Percentiles rank a stretch among this genome's conserved stretches.
Evolutionary conservation across 53 echinoderm and acorn worm genomes (phyloP).

Genomic region (Paelopatides confundens): DNA sequence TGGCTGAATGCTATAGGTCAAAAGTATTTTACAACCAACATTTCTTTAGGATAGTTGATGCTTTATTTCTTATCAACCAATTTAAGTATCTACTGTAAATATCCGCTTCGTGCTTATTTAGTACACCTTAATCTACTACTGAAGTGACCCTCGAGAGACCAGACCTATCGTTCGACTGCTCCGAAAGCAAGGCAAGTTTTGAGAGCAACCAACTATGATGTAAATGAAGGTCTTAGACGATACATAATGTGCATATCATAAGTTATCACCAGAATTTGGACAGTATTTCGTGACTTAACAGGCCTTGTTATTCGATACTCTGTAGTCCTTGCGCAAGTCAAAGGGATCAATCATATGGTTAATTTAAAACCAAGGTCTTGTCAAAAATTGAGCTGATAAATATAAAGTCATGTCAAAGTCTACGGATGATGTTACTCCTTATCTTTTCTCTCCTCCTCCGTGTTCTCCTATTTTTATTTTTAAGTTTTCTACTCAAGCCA

Average conservation of each 20-base stretch:
- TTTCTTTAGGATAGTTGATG: no score
- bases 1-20: no score
- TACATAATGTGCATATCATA: not conserved
- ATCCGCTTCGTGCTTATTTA: not conserved
- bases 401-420: not conserved
- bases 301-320: slow-evolving; percentile 20
- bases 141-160: not conserved
- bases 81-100: no score
- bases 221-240: not conserved
- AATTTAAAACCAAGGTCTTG: slow-evolving; percentile 11
- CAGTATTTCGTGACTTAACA: not conserved
- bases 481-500: not conserved
- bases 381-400: not conserved
- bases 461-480: not conserved
- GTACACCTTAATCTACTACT: not conserved
- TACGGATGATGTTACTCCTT: not conserved
- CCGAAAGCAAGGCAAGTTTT: not conserved
- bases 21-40: no score
- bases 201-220: not conserved
- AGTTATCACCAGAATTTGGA: not conserved
- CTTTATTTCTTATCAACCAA: no score
- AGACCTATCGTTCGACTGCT: not conserved
- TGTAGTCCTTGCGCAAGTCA: slow-evolving; percentile 30
- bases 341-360: slow-evolving; percentile 23
- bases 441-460: not conserved